Evolutionary conservation across 2,797 vertebrate species (phyloP), one percentile per base, ranked within the genome.

Genomic region (Sarcoramphus papa): DNA sequence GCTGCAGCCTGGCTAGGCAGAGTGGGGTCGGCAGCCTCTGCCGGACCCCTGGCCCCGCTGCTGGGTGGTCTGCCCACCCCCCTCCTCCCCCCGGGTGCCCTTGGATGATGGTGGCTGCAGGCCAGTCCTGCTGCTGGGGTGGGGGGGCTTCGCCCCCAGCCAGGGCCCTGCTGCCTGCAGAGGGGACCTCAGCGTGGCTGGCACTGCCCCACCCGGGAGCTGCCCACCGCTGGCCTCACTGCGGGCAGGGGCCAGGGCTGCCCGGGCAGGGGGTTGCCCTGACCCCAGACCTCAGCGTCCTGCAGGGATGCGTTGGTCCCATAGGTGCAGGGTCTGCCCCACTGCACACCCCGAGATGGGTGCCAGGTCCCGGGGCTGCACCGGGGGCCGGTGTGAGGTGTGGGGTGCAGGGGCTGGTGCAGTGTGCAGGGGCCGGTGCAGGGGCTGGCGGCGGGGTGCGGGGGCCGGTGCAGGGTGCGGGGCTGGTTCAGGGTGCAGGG

Each of bases 51-150:
- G 19, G 57, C 12, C 33, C 24, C 1, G 1, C 35, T 81, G 40
- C 16, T 8, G 60, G 45, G 2, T 40, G 14, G 6, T 63, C 72
- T 53, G n/a, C 6, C 33, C 1, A 0, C 14, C 6, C 9, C 7
- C 21, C 6, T 2, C 3, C 4, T 7, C 24, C 10, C 14, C 5
- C 0, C 37, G 2, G 2, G 4, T 35, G 59, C 12, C 20, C 41
- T 59, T 25, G 31, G 18, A 2, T 9, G 24, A 13, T n/a, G 68
- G 45, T 35, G 40, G 33, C 48, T 50, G 35, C 35, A 7, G 62
- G 27, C 9, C 7, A 0, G 19, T 72, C 31, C 30, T 48, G n/a
- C 53, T 79, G 7, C 33, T 70, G 37, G 14, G 30, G n/a, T 3
- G 28, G 31, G 28, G 48, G 40, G 16, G 18, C 12, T 54, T n/a